Evolutionary conservation across 2,113 vertebrate genomes (phyloP).

Genomic region (Trichomycterus rosablanca): DNA sequence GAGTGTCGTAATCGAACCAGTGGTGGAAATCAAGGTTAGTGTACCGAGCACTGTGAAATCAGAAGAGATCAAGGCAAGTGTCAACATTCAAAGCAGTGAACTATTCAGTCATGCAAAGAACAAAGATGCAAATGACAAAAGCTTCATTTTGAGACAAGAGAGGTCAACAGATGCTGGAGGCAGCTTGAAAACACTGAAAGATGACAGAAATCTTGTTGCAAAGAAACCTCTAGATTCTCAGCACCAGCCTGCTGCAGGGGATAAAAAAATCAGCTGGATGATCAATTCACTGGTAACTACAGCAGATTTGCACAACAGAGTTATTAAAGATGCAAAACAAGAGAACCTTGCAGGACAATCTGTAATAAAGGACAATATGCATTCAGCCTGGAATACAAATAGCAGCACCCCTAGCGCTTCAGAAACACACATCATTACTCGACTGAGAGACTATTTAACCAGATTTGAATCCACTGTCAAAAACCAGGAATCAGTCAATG

Average conservation of each 20-base stretch:
- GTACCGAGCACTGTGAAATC: background rate
- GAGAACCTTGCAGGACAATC: background rate
- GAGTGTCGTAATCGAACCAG: background rate
- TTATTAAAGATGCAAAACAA: constrained; percentile 6
- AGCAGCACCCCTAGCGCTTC: constrained; percentile 13
- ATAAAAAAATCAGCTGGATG: background rate
- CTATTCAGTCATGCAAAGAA: background rate
- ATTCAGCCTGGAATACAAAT: constrained; percentile 11
- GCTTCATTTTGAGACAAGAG: background rate
- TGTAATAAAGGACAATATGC: constrained; percentile 3
- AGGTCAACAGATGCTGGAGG: background rate
- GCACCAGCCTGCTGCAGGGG: background rate
- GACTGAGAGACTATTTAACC: constrained; percentile 45
- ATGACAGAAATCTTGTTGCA: background rate
- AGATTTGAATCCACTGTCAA: constrained; percentile 41
- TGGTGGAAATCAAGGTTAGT: background rate
- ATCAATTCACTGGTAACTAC: constrained; percentile 6
- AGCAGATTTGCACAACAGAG: background rate
- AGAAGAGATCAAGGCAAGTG: background rate
- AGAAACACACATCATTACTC: constrained; percentile 45
- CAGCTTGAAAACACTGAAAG: background rate
- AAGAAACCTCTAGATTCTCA: background rate
- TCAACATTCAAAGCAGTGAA: background rate
- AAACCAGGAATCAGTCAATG: constrained; percentile 31
- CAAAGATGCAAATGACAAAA: constrained; percentile 3